Conservation (phyloP, 2,888 invertebrate genomes). For the Pinctada fucata region DNA sequence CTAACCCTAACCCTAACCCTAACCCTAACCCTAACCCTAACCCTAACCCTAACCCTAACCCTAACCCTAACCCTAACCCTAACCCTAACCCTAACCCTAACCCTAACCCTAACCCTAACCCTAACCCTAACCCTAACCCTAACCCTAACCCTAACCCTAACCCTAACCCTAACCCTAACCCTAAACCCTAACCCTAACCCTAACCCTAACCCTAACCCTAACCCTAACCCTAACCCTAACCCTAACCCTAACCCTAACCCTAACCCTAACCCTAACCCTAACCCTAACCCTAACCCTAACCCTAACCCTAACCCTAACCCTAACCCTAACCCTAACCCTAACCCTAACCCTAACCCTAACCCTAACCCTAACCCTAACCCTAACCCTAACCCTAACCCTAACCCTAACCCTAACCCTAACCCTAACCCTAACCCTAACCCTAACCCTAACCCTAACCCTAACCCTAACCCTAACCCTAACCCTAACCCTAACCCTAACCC, state of each 20-base stretch:
- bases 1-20: too few relatives aligned
- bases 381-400: conserved; percentile 29
- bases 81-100: too few relatives aligned
- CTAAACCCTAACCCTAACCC: conserved; percentile 43
- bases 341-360: conserved; percentile 51
- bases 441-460: conserved; percentile 28
- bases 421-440: conserved; percentile 35
- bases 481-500: conserved; percentile 29
- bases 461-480: conserved; percentile 22
- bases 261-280: conserved; percentile 45
- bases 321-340: conserved; percentile 53
- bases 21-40: too few relatives aligned
- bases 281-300: conserved; percentile 48
- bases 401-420: conserved; percentile 29
- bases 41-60: too few relatives aligned
- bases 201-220: conserved; percentile 51
- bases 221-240: conserved; percentile 49
- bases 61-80: too few relatives aligned
- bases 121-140: too few relatives aligned
- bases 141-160: conserved; percentile 45
- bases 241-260: conserved; percentile 48
- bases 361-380: conserved; percentile 46
- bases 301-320: conserved; percentile 49
- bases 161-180: conserved; percentile 47
- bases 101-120: too few relatives aligned